These are phyloP conservation scores for Paradisaea rubra DNA, from an alignment of 2,113 vertebrate genomes.

Conservation along the genomic window DNA sequence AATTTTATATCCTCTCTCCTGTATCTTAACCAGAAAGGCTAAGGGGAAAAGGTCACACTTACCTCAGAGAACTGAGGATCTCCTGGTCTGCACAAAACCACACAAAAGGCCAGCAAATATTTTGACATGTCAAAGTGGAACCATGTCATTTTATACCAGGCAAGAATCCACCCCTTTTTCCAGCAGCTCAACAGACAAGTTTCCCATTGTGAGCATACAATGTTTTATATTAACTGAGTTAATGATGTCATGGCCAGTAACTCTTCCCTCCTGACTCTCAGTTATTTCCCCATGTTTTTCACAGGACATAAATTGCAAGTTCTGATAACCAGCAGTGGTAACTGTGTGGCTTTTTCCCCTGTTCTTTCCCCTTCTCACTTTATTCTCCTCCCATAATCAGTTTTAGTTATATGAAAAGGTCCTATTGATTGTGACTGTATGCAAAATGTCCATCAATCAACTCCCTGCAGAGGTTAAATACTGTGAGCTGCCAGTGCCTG, in stretches of 20 bases:
- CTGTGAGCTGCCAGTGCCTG: not conserved
- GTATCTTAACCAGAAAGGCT: not conserved
- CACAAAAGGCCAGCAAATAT: not conserved
- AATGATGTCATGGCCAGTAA: conserved; percentile 8
- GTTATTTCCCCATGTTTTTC: not conserved
- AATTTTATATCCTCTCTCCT: not conserved
- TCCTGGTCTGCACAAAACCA: not conserved
- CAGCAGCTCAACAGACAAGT: not conserved
- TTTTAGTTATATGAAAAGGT: not conserved
- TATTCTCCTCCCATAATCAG: not conserved
- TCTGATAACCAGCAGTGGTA: not conserved
- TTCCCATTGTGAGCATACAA: not conserved
- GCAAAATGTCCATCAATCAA: not conserved
- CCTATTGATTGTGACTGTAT: not conserved
- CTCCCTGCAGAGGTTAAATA: not conserved
- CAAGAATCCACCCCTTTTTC: not conserved
- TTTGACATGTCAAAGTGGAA: not conserved
- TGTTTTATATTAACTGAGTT: not conserved
- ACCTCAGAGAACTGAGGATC: not conserved
- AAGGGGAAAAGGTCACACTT: not conserved
- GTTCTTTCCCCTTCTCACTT: not conserved
- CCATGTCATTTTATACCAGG: not conserved
- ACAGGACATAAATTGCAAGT: not conserved
- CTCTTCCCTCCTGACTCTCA: not conserved
- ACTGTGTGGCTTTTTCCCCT: accelerated